These are phyloP conservation scores for Mustela lutreola DNA, from an alignment of 2,113 vertebrate genomes.

Conservation along the genomic window DNA sequence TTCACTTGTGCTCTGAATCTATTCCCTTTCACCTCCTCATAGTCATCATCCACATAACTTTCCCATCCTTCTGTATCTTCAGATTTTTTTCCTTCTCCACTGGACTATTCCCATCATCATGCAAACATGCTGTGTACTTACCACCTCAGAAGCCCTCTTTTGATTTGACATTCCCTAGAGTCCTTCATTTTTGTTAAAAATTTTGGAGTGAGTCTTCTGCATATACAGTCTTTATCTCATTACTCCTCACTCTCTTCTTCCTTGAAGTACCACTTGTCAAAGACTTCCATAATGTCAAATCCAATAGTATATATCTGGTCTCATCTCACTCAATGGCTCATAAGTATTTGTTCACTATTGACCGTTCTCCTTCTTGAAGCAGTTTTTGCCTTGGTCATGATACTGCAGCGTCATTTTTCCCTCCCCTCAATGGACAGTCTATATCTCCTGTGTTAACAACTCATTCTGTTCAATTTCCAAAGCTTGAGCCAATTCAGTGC, in stretches of 20 bases:
- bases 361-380: background rate
- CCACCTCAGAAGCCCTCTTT: background rate
- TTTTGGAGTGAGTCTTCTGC: background rate
- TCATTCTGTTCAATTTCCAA: background rate
- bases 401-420: background rate
- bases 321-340: background rate
- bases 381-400: background rate
- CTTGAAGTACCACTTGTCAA: background rate
- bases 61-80: background rate
- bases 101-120: background rate
- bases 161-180: background rate
- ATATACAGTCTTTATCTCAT: background rate
- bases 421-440: background rate
- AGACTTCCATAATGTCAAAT: background rate
- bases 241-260: background rate
- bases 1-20: background rate
- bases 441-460: background rate
- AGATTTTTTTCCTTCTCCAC: background rate
- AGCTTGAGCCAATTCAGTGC: background rate
- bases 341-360: background rate
- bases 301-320: background rate
- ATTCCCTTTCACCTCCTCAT: background rate
- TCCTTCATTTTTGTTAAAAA: background rate
- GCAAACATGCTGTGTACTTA: background rate
- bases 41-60: background rate